Percentiles rank a stretch among this genome's conserved stretches.
Evolutionary conservation across 2,888 invertebrate genomes (phyloP).

Genomic region (Chymomyza amoena): DNA sequence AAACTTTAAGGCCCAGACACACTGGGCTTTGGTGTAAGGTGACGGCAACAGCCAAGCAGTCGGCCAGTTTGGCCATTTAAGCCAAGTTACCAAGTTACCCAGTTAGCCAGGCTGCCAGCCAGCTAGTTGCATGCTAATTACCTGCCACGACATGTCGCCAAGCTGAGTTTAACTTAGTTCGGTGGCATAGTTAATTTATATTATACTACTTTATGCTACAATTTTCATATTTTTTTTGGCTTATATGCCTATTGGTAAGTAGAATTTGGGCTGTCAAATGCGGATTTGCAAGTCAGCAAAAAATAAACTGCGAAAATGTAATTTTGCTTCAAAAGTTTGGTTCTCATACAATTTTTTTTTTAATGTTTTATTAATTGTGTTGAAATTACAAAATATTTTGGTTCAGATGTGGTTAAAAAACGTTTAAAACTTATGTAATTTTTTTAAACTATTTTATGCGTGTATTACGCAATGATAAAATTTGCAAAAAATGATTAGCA

Average conservation of each 20-base stretch:
- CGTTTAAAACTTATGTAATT: no score
- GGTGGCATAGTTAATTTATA: conserved; percentile 7
- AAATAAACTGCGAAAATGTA: no score
- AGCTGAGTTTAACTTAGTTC: conserved; percentile 6
- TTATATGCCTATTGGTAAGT: conserved; percentile 21
- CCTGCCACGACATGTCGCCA: conserved; percentile 54
- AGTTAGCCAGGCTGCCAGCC: conserved; percentile 1
- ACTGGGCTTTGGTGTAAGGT: conserved; percentile 34
- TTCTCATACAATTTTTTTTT: no score
- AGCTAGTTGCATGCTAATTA: conserved; percentile 62
- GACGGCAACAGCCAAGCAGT: conserved; percentile 10
- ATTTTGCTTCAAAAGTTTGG: no score
- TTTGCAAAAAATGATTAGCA: no score
- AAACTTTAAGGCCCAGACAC: conserved; percentile 41
- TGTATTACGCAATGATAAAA: no score
- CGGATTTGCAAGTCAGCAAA: no score
- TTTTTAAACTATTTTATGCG: no score
- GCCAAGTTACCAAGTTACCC: not conserved
- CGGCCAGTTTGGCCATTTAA: not conserved
- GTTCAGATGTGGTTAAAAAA: no score
- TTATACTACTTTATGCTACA: conserved; percentile 21
- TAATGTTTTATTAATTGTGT: not conserved
- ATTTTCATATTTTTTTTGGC: conserved; percentile 22
- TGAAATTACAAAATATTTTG: not conserved
- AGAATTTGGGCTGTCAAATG: not conserved